A percentile compares a stretch with the other conserved stretches of the same genome.
phyloP scores from a whole-genome alignment of 2,797 vertebrate species.

The Peromyscus aztecus region DNA sequence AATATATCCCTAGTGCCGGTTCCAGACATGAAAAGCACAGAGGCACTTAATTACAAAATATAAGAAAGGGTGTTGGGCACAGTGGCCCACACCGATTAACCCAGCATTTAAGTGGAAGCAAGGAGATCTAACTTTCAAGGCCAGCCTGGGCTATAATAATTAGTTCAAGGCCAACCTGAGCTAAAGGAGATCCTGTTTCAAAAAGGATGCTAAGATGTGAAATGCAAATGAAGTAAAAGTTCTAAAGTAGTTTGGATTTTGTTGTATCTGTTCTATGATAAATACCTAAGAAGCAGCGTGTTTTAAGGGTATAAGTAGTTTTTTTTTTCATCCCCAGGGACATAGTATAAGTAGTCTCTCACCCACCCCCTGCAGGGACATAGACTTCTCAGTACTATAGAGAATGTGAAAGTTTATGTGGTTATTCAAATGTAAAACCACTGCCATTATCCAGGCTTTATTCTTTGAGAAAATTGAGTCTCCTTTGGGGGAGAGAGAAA shows the following conservation, averaged over 20 bases:
- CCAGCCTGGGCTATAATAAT: background rate
- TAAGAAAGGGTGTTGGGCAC: background rate
- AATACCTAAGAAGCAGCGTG: background rate
- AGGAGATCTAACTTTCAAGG: background rate
- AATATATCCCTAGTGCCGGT: background rate
- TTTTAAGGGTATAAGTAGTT: background rate
- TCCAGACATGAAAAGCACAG: background rate
- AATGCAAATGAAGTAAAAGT: background rate
- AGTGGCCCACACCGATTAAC: background rate
- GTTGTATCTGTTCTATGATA: background rate
- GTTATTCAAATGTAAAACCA: conserved; percentile 23
- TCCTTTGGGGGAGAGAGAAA: background rate
- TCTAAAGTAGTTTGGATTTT: background rate
- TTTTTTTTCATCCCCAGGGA: background rate
- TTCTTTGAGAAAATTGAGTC: conserved; percentile 34
- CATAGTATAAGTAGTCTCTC: background rate
- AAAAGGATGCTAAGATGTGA: background rate
- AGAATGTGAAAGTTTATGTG: background rate
- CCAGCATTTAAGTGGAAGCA: background rate
- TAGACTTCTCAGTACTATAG: background rate
- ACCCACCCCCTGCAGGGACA: background rate
- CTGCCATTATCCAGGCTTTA: background rate
- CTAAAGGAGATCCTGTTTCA: background rate
- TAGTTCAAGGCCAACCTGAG: background rate
- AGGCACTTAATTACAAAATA: background rate